These are phyloP conservation scores for Leptonema lineaticorne DNA, from an alignment of 1,140 invertebrate species.

Conservation along the genomic window DNA sequence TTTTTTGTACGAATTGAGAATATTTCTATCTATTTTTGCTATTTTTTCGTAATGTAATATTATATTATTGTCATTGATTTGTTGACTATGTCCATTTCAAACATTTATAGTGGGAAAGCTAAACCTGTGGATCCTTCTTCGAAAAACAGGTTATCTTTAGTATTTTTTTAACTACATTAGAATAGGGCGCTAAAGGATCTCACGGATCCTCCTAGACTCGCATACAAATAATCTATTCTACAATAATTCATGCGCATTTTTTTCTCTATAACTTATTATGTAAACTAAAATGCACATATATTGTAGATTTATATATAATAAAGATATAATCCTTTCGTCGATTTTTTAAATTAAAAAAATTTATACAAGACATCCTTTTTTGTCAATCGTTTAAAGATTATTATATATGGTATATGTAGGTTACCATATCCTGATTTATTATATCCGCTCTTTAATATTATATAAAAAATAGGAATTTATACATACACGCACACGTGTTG, in stretches of 20 bases:
- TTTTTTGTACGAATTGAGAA: no score
- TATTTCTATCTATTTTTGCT: no score
- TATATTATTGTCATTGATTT: no score
- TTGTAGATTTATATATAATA: not conserved
- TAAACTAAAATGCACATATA: not conserved
- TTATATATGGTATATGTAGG: not conserved
- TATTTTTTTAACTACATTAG: not conserved
- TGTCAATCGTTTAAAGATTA: no score
- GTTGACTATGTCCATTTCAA: not conserved
- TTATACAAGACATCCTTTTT: not conserved
- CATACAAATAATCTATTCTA: not conserved
- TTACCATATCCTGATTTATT: conserved; percentile 17
- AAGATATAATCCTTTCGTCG: not conserved
- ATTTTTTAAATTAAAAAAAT: not conserved
- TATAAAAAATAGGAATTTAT: not conserved
- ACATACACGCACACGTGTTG: not conserved
- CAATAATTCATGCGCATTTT: not conserved
- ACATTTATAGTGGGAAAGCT: conserved; percentile 11
- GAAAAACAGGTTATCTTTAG: conserved; percentile 13
- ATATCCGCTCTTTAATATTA: conserved; percentile 15
- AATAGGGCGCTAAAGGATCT: conserved; percentile 9
- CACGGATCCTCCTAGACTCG: conserved; percentile 19
- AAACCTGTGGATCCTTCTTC: conserved; percentile 8
- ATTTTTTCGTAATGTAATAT: no score
- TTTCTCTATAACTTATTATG: not conserved